Evolutionary conservation across 2,113 vertebrate genomes (phyloP), one percentile per base, ranked within the genome.

Genomic region (Ptilorrhoa leucosticta): DNA sequence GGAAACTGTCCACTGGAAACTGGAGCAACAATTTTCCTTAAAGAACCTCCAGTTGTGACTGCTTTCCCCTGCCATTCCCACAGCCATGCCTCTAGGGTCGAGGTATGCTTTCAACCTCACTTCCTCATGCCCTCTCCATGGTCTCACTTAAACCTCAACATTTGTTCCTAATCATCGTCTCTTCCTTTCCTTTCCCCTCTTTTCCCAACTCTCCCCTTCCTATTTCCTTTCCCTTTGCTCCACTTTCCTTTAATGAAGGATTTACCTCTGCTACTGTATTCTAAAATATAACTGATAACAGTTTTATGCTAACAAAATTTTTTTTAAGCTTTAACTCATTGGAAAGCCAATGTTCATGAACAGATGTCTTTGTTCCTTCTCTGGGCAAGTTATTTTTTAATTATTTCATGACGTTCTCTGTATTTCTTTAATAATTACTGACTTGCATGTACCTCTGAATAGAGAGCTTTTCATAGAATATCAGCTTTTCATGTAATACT

Each of bases 1-100:
- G 28, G 24, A 53, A 79, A 58, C 14, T 72, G 8, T 30, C 7
- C 7, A 2, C 23, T 64, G 28, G 40, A 44, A 42, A 22, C 3
- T 58, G 51, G 22, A 72, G 50, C 11, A 40, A n/a, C 8, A 84
- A 4, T 3, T 77, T 70, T 24, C 18, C 42, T 24, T 26, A 26
- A 23, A 42, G 48, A 33, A 2, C 7, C 31, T 9, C n/a, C 7
- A 21, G 5, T 21, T 58, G 33, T 72, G 9, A 7, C 58, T 65
- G 24, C 5, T 35, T 58, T 72, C 65, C 28, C 24, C 33, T 45
- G 24, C n/a, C 57, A 19, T 53, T 39, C 24, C 65, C 51, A 57
- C 50, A 64, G 13, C 28, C 2, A 0, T 33, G 15, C 23, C 33
- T 51, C 23, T n/a, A 27, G 21, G 21, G 4, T 10, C 0, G 0